Conservation (phyloP, 2,113 vertebrate species). For the Sisor rabdophorus region DNA sequence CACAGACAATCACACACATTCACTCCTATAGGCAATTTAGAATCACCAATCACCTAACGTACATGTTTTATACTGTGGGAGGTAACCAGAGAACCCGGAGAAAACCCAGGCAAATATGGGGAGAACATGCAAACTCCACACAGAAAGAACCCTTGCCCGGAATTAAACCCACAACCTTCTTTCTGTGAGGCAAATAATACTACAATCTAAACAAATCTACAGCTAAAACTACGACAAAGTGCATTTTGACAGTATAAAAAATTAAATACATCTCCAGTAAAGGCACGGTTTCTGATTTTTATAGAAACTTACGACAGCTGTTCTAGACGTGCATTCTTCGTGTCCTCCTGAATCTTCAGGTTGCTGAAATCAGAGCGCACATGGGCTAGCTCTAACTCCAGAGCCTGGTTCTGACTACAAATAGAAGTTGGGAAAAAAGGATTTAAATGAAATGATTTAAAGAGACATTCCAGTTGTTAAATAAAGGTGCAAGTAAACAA, state of each 20-base stretch:
- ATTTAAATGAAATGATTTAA: background rate
- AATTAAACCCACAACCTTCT: no score
- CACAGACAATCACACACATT: no score
- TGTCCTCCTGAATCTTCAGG: conserved; percentile 81
- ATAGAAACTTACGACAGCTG: conserved; percentile 80
- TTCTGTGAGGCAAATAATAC: no score
- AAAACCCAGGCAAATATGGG: no score
- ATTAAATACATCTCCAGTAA: background rate
- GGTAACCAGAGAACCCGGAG: no score
- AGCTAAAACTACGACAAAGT: no score
- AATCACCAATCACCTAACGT: no score
- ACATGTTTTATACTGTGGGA: no score
- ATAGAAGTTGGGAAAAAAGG: background rate
- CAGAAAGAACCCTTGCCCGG: no score
- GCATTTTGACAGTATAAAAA: background rate
- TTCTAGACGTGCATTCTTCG: conserved; percentile 81
- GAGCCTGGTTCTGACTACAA: conserved; percentile 81
- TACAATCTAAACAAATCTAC: no score
- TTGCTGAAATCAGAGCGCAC: conserved; percentile 79
- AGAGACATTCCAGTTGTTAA: background rate
- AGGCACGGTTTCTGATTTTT: background rate
- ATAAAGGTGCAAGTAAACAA: background rate
- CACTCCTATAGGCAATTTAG: no score
- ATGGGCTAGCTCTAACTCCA: conserved; percentile 82
- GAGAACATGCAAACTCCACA: no score